phyloP scores from a whole-genome alignment of 2,113 vertebrate species.

The Erpornis zantholeuca region DNA sequence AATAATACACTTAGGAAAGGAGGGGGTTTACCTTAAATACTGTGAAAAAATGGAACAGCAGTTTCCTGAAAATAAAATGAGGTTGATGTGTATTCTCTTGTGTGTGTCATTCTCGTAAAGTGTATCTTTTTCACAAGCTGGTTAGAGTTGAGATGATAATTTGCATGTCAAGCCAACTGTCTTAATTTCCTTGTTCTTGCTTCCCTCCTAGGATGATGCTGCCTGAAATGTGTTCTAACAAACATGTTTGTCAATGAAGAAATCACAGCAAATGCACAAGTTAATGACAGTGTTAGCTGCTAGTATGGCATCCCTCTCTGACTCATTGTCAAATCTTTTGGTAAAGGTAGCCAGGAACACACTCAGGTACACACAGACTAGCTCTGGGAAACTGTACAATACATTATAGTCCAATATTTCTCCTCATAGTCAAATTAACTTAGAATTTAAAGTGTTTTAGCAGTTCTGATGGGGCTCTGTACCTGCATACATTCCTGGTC shows the following conservation, averaged over 20 bases:
- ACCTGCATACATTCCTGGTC: background rate
- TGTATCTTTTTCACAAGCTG: background rate
- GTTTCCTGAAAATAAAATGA: constrained; percentile 4
- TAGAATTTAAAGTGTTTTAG: background rate
- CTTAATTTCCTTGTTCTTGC: constrained; percentile 46
- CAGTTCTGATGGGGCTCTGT: background rate
- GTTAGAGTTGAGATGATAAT: constrained; percentile 26
- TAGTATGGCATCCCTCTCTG: background rate
- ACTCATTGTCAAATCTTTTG: background rate
- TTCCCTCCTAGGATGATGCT: background rate
- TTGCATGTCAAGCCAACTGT: constrained; percentile 40
- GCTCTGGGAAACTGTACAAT: background rate
- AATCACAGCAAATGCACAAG: constrained; percentile 37
- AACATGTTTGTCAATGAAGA: constrained; percentile 26
- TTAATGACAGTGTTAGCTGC: constrained; percentile 27
- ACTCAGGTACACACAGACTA: background rate
- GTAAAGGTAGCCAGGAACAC: background rate
- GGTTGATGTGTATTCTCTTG: background rate
- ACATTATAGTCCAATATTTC: background rate
- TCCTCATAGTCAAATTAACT: background rate
- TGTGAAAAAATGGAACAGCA: background rate
- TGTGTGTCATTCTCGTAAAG: background rate
- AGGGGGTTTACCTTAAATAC: background rate
- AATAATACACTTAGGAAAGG: background rate
- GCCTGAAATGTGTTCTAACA: constrained; percentile 37